phyloP scores from a whole-genome alignment of 2,888 invertebrate genomes.

The Antitype chi region DNA sequence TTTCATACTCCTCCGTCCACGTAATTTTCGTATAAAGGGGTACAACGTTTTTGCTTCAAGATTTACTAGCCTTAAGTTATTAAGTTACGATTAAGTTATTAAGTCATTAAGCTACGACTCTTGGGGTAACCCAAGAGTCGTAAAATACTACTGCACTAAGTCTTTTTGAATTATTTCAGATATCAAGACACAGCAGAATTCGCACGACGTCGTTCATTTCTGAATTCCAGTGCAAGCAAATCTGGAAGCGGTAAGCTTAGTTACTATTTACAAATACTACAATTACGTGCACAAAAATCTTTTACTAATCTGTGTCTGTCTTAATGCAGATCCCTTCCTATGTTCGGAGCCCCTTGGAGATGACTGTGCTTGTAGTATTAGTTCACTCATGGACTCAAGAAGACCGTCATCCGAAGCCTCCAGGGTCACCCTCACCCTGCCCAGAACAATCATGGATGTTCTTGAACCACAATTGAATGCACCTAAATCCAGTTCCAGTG shows the following conservation, averaged over 20 bases:
- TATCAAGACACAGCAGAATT: constrained; percentile 94
- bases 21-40: too few relatives aligned
- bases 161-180: constrained; percentile 75
- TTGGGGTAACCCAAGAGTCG: neutral
- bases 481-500: constrained; percentile 86
- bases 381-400: constrained; percentile 92
- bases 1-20: too few relatives aligned
- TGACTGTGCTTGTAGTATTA: constrained; percentile 93
- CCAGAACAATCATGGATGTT: constrained; percentile 88
- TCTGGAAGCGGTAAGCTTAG: constrained; percentile 91
- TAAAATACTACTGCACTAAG: neutral
- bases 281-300: constrained; percentile 12
- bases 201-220: constrained; percentile 92
- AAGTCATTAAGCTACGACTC: too few relatives aligned
- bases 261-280: neutral
- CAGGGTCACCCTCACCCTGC: constrained; percentile 88
- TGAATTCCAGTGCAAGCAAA: constrained; percentile 87
- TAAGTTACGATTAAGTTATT: too few relatives aligned
- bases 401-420: constrained; percentile 91
- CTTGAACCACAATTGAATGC: constrained; percentile 90
- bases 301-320: constrained; percentile 29
- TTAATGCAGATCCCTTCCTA: constrained; percentile 90
- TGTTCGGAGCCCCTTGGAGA: constrained; percentile 89
- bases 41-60: too few relatives aligned
- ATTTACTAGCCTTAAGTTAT: neutral